A percentile compares a stretch with the other conserved stretches of the same genome.
Evolutionary conservation across 2,888 invertebrate species (phyloP).

Genomic region (Orchesellides sinensis): DNA sequence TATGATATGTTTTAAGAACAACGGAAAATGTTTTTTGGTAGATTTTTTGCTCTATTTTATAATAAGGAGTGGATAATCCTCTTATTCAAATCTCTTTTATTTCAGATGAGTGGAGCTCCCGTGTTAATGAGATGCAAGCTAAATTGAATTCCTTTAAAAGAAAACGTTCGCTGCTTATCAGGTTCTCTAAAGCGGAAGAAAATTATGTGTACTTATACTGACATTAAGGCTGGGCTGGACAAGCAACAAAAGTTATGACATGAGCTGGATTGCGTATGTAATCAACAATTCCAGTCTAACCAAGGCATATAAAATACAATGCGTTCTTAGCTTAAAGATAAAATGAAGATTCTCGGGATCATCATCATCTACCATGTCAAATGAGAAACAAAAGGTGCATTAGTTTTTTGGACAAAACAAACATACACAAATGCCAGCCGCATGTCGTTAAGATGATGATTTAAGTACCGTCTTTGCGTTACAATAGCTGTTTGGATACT

Average conservation of each 20-base stretch:
- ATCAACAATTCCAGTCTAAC: too few relatives aligned
- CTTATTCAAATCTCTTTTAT: slow-evolving; percentile 6
- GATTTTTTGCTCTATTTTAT: neutral
- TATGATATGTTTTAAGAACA: too few relatives aligned
- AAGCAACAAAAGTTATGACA: slow-evolving; percentile 52
- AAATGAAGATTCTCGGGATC: too few relatives aligned
- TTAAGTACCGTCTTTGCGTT: slow-evolving; percentile 47
- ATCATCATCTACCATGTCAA: neutral
- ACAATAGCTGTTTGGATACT: neutral
- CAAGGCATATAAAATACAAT: too few relatives aligned
- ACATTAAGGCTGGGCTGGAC: slow-evolving; percentile 53
- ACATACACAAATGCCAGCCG: slow-evolving; percentile 57
- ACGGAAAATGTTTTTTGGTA: too few relatives aligned
- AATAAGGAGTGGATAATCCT: slow-evolving; percentile 15
- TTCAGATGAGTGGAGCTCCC: neutral
- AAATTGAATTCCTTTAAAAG: slow-evolving; percentile 44
- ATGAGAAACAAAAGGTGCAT: neutral
- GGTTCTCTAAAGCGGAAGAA: slow-evolving; percentile 21
- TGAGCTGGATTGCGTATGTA: too few relatives aligned
- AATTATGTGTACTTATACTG: slow-evolving; percentile 43
- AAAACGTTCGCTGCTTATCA: neutral
- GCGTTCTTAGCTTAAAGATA: too few relatives aligned
- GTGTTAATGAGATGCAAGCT: slow-evolving; percentile 24
- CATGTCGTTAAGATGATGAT: slow-evolving; percentile 65
- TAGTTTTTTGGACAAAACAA: slow-evolving; percentile 47